phyloP scores from a whole-genome alignment of 2,797 vertebrate genomes.

The Furcifer pardalis region DNA sequence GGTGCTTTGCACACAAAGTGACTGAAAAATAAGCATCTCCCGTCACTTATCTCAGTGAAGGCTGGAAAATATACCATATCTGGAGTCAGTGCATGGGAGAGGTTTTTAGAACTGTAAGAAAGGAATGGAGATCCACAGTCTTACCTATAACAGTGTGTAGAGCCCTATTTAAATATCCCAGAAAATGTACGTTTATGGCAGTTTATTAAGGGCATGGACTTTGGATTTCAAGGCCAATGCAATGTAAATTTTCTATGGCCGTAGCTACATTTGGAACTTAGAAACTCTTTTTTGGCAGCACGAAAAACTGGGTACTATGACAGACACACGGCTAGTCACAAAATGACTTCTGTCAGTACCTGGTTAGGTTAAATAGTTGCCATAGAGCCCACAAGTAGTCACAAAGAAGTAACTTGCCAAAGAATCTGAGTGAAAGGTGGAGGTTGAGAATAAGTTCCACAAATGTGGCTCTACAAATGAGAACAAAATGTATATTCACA shows the following conservation, averaged over 20 bases:
- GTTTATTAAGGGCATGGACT: neutral
- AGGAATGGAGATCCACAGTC: neutral
- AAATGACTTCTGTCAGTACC: neutral
- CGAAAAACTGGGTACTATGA: neutral
- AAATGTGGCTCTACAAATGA: neutral
- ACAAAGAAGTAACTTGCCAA: neutral
- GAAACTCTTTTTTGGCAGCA: neutral
- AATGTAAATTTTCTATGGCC: neutral
- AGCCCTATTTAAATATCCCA: neutral
- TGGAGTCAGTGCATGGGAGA: neutral
- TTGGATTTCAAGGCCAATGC: neutral
- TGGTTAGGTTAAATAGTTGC: neutral
- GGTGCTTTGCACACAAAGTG: neutral
- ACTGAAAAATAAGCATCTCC: neutral
- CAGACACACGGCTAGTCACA: neutral
- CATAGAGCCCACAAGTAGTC: neutral
- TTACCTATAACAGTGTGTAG: neutral
- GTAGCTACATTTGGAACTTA: neutral
- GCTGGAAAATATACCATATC: neutral
- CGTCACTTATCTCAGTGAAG: neutral
- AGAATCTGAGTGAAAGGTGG: neutral
- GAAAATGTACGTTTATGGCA: neutral
- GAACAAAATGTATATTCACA: neutral
- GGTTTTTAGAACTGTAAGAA: neutral
- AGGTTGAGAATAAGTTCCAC: neutral